A percentile compares a stretch with the other conserved stretches of the same genome.
These are phyloP conservation scores for Drosophila murphyi DNA, from an alignment of 1,140 invertebrate species.

Conservation along the genomic window DNA sequence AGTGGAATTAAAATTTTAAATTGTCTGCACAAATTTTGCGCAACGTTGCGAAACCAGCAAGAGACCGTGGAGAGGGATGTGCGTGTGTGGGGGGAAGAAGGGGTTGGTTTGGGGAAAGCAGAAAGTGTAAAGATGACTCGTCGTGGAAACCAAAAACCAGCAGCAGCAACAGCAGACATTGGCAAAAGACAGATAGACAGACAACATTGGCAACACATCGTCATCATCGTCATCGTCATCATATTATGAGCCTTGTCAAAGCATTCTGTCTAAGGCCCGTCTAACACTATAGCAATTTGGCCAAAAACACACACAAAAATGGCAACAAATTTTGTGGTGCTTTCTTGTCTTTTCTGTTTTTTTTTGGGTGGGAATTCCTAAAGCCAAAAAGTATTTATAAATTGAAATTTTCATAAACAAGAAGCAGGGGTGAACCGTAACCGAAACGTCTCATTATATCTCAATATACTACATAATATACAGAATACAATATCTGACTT, in stretches of 20 bases:
- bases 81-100: too few relatives aligned
- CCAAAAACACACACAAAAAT: conserved; percentile 58
- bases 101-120: not conserved
- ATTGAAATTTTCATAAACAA: not conserved
- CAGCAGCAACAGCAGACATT: conserved; percentile 46
- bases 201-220: conserved; percentile 10
- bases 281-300: conserved; percentile 47
- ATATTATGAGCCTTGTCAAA: conserved; percentile 56
- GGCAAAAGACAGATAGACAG: conserved; percentile 25
- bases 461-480: not conserved
- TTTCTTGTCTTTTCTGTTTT: conserved; percentile 21
- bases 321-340: conserved; percentile 52
- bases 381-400: conserved; percentile 54
- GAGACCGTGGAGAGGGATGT: not conserved
- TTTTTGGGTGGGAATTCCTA: conserved; percentile 63
- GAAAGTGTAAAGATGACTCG: conserved; percentile 35
- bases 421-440: conserved; percentile 3
- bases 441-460: conserved; percentile 12
- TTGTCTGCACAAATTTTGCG: conserved; percentile 75
- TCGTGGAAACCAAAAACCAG: conserved; percentile 68
- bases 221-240: not conserved
- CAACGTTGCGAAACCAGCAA: conserved; percentile 63
- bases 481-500: too few relatives aligned
- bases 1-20: conserved; percentile 78
- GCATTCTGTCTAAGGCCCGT: conserved; percentile 68